Evolutionary conservation across 2,888 invertebrate genomes (phyloP).

Genomic region (Phyto melanocephala): DNA sequence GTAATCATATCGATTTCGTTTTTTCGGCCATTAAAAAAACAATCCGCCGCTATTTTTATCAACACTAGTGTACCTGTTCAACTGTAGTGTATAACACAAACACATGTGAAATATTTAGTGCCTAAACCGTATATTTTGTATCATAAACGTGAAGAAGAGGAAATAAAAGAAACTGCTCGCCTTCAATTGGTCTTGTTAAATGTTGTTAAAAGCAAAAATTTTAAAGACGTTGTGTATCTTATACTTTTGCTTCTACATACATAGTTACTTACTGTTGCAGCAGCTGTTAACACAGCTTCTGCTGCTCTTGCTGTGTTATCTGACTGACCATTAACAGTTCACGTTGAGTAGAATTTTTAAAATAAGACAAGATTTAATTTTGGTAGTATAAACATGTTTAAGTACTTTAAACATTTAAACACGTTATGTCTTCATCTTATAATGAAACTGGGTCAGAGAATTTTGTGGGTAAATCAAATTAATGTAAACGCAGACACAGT

Average conservation of each 20-base stretch:
- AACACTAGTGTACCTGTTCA: background rate
- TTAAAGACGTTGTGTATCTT: background rate
- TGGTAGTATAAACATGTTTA: constrained; percentile 19
- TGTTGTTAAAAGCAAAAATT: background rate
- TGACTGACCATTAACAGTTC: background rate
- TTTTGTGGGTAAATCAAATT: background rate
- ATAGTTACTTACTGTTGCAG: background rate
- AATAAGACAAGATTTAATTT: background rate
- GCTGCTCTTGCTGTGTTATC: background rate
- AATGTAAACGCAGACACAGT: background rate
- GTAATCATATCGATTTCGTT: no score
- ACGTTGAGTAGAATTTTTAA: background rate
- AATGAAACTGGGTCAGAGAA: constrained; percentile 28
- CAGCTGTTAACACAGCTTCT: background rate
- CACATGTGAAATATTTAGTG: background rate
- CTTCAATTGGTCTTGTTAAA: background rate
- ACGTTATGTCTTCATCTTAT: background rate
- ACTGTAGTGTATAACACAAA: background rate
- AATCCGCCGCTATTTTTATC: background rate
- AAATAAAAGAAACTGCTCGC: no score
- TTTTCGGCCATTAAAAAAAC: background rate
- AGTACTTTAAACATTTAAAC: constrained; percentile 38
- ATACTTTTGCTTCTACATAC: background rate
- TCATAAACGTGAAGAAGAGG: no score
- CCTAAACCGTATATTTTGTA: no score